Evolutionary conservation across 2,888 invertebrate species (phyloP).

Genomic region (Drosophila kuntzei): DNA sequence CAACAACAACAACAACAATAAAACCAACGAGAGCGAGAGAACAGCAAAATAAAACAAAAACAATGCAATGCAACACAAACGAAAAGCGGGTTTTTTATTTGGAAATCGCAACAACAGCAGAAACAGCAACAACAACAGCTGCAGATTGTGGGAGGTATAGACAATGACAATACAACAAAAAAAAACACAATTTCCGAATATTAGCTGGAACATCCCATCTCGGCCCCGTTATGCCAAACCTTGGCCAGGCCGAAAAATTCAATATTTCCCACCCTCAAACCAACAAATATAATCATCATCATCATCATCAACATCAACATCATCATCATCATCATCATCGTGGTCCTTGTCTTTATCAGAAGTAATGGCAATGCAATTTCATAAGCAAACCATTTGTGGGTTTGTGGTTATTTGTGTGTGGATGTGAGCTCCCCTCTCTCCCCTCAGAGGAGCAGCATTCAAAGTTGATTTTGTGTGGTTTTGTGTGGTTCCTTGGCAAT

Average conservation of each 20-base stretch:
- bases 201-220: constrained; percentile 37
- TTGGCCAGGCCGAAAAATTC: constrained; percentile 28
- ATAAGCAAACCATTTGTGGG: constrained; percentile 31
- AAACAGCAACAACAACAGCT: constrained; percentile 2
- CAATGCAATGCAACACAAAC: constrained; percentile 49
- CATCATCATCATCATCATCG: constrained; percentile 3
- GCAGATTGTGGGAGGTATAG: background rate
- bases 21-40: constrained; percentile 16
- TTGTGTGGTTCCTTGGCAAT: constrained; percentile 21
- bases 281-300: constrained; percentile 31
- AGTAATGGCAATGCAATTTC: constrained; percentile 46
- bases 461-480: constrained; percentile 32
- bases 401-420: constrained; percentile 32
- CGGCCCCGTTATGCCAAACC: constrained; percentile 1
- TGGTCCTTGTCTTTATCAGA: constrained; percentile 18
- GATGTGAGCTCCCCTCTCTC: constrained; percentile 1
- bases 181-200: constrained; percentile 49
- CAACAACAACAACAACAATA: constrained; percentile 47
- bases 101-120: background rate
- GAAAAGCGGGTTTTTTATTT: constrained; percentile 20
- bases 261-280: constrained; percentile 12
- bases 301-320: constrained; percentile 3
- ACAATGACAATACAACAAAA: constrained; percentile 13
- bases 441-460: constrained; percentile 11
- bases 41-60: constrained; percentile 26